Evolutionary conservation across 2,797 vertebrate species (phyloP).

Genomic region (Acipenser transmontanus): DNA sequence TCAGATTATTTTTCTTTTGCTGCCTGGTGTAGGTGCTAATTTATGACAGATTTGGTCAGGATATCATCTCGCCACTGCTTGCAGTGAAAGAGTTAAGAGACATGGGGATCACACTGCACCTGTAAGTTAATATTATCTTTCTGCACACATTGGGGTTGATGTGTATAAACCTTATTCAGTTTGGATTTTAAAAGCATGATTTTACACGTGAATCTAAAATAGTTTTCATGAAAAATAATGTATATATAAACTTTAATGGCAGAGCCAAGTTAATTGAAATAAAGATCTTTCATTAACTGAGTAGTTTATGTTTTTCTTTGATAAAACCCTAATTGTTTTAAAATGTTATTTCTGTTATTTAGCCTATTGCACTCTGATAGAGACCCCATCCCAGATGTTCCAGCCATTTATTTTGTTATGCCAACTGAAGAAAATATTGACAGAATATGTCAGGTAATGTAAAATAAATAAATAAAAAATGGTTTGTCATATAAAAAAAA

Average conservation of each 20-base stretch:
- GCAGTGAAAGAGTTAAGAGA: slow-evolving; percentile 93
- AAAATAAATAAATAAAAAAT: not conserved
- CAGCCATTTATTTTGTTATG: slow-evolving; percentile 93
- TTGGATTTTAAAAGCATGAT: no score
- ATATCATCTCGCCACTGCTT: slow-evolving; percentile 92
- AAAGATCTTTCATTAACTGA: not conserved
- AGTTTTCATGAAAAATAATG: no score
- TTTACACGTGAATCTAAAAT: no score
- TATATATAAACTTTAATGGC: no score
- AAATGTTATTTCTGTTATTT: not conserved
- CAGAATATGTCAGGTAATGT: slow-evolving; percentile 86
- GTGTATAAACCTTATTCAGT: no score
- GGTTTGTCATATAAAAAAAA: not conserved
- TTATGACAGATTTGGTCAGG: slow-evolving; percentile 93
- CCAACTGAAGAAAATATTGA: slow-evolving; percentile 96
- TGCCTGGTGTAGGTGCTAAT: slow-evolving; percentile 73
- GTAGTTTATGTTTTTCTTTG: not conserved
- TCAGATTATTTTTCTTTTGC: slow-evolving; percentile 9
- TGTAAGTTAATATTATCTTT: slow-evolving; percentile 58
- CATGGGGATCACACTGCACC: slow-evolving; percentile 94
- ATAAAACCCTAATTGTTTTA: not conserved
- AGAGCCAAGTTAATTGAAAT: not conserved
- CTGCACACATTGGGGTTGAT: no score
- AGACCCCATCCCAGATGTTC: slow-evolving; percentile 92
- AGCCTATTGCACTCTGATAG: slow-evolving; percentile 92